Percentiles rank a stretch among this genome's conserved stretches.
phyloP scores from a whole-genome alignment of 2,888 invertebrate genomes.

The Myathropa florea region DNA sequence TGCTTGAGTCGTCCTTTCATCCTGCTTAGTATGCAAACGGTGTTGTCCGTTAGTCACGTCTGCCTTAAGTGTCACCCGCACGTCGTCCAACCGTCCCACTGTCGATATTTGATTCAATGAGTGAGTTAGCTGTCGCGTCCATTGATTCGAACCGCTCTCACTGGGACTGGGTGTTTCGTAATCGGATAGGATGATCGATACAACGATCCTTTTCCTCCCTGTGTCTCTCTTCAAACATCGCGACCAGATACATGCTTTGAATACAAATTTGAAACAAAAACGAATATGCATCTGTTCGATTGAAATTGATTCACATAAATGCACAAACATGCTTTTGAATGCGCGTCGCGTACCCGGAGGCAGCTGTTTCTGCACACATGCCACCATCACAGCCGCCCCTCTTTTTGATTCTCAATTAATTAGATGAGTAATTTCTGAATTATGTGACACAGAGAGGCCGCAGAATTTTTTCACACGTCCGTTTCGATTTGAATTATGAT shows the following conservation, averaged over 20 bases:
- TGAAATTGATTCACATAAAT: constrained; percentile 29
- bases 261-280: constrained; percentile 23
- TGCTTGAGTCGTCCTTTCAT: constrained; percentile 17
- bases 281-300: constrained; percentile 59
- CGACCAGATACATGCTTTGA: constrained; percentile 28
- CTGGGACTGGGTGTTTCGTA: constrained; percentile 1
- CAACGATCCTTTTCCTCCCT: constrained; percentile 7
- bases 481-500: constrained; percentile 21
- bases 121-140: constrained; percentile 25
- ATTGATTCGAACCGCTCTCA: constrained; percentile 33
- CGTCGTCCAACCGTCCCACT: constrained; percentile 4
- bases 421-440: constrained; percentile 54
- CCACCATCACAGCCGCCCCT: not conserved
- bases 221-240: not conserved
- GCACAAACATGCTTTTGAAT: constrained; percentile 7
- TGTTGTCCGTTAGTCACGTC: constrained; percentile 50
- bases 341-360: constrained; percentile 26
- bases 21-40: constrained; percentile 46
- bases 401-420: constrained; percentile 52
- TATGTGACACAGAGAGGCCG: not conserved
- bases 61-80: constrained; percentile 54
- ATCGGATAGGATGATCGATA: constrained; percentile 42
- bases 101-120: constrained; percentile 45
- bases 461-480: constrained; percentile 63
- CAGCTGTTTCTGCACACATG: not conserved